phyloP scores from a whole-genome alignment of 2,113 vertebrate species.

The Sialia sialis region DNA sequence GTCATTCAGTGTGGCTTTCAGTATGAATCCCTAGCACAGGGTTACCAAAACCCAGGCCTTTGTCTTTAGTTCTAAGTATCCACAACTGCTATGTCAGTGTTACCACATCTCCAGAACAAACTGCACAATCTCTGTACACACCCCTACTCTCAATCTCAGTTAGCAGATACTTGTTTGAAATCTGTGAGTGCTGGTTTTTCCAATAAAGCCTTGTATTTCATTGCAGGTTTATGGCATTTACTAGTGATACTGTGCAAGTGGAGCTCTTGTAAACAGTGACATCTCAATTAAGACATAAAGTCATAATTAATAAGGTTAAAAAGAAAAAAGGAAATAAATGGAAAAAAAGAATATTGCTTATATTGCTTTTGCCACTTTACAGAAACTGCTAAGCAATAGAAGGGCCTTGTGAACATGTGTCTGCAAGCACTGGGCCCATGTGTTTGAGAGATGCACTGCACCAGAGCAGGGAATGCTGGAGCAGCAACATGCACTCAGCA shows the following conservation, averaged over 20 bases:
- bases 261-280: not conserved
- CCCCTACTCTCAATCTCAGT: not conserved
- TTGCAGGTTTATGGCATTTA: not conserved
- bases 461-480: not conserved
- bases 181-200: not conserved
- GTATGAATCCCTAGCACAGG: fast-evolving
- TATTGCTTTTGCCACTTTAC: not conserved
- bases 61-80: not conserved
- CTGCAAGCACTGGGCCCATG: not conserved
- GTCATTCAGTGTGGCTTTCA: not conserved
- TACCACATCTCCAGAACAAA: not conserved
- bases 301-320: not conserved
- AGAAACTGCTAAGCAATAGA: not conserved
- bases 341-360: not conserved
- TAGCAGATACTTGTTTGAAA: not conserved
- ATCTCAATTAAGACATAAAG: not conserved
- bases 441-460: not conserved
- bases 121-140: not conserved
- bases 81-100: not conserved
- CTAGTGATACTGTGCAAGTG: not conserved
- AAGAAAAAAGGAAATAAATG: not conserved
- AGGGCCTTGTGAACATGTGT: not conserved
- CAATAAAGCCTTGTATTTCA: not conserved
- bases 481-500: not conserved
- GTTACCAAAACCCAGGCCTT: not conserved